Evolutionary conservation across 2,888 invertebrate genomes (phyloP).

Genomic region (Euzophera pinguis): DNA sequence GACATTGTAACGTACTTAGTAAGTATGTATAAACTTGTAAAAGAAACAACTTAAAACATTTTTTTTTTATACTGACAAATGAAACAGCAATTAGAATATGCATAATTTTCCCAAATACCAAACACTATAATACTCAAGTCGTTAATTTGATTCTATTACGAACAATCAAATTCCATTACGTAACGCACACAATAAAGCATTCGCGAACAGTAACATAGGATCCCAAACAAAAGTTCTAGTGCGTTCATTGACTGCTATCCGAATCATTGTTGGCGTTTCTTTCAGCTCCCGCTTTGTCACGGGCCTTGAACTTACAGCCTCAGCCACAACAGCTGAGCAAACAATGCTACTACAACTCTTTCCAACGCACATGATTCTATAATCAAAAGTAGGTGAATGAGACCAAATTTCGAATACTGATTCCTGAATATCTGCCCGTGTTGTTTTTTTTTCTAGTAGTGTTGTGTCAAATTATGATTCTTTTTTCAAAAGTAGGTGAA

Average conservation of each 20-base stretch:
- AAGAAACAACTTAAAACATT: too few species aligned
- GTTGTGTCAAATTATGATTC: background rate
- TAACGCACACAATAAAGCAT: conserved; percentile 10
- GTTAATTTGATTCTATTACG: too few species aligned
- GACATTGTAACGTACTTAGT: too few species aligned
- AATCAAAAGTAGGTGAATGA: conserved; percentile 6
- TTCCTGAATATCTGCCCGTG: background rate
- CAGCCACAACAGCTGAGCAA: conserved; percentile 47
- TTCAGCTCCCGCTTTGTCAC: conserved; percentile 34
- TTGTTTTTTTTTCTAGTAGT: too few species aligned
- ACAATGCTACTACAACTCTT: conserved; percentile 18
- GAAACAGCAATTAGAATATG: too few species aligned
- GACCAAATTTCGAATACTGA: background rate
- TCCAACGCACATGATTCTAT: background rate
- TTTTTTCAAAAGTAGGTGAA: conserved; percentile 5
- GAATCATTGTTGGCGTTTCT: conserved; percentile 22
- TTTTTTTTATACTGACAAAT: too few species aligned
- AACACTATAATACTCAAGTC: too few species aligned
- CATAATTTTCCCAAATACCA: too few species aligned
- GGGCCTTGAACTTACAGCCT: conserved; percentile 64
- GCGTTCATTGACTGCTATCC: conserved; percentile 25
- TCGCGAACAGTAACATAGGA: conserved; percentile 17
- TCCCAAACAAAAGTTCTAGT: conserved; percentile 21
- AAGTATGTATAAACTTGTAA: too few species aligned
- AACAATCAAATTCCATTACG: conserved; percentile 9